Conservation (phyloP, 2,797 vertebrate species). For the Myoxocephalus aenaeus region DNA sequence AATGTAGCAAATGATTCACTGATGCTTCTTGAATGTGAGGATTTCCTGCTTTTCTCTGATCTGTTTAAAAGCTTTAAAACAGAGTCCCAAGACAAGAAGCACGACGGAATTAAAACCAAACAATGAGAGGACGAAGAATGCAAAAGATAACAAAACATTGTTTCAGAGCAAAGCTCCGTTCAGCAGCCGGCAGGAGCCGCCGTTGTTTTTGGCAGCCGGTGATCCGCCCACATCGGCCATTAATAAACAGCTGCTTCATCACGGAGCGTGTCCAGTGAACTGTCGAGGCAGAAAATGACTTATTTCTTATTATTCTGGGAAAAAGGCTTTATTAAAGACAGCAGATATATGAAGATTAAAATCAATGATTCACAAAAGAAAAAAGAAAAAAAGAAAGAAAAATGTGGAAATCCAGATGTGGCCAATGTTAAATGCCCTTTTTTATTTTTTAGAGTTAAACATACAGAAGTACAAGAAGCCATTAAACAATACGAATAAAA, state of each 20-base stretch:
- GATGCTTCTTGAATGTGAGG: background rate
- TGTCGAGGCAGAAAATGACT: constrained; percentile 40
- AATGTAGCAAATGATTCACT: background rate
- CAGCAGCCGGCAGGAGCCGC: constrained; percentile 38
- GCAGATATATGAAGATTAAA: background rate
- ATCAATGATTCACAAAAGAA: background rate
- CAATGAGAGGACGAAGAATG: constrained; percentile 54
- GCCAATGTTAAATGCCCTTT: background rate
- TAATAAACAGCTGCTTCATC: constrained; percentile 66
- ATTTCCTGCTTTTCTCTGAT: background rate
- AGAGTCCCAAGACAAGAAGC: too few species aligned
- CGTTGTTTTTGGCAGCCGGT: constrained; percentile 66
- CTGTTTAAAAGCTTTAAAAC: background rate
- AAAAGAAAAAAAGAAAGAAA: background rate
- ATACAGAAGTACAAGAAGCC: background rate
- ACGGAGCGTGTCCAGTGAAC: constrained; percentile 42
- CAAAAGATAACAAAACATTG: constrained; percentile 54
- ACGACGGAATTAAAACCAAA: constrained; percentile 69
- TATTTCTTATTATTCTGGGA: constrained; percentile 18
- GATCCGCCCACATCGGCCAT: constrained; percentile 35
- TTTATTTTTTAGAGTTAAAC: background rate
- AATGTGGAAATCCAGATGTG: background rate
- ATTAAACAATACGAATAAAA: background rate
- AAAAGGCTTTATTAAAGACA: background rate
- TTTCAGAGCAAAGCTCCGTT: constrained; percentile 57